These are phyloP conservation scores for Halichoeres trimaculatus DNA, from an alignment of 2,113 vertebrate species.

Conservation along the genomic window DNA sequence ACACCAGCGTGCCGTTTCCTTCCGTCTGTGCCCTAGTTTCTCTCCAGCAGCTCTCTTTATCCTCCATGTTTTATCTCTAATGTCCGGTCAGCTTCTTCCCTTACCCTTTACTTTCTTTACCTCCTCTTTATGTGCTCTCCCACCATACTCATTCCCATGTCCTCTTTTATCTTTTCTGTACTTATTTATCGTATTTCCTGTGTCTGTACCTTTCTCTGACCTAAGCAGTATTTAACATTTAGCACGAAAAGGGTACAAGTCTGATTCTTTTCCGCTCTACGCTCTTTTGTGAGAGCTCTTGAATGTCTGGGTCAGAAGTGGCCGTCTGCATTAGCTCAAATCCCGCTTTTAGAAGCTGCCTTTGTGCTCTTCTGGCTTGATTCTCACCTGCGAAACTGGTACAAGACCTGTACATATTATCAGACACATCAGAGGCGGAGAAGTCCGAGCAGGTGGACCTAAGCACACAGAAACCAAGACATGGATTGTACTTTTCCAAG, in stretches of 20 bases:
- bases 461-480: background rate
- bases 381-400: slow-evolving; percentile 42
- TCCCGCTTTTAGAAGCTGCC: slow-evolving; percentile 29
- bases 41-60: slow-evolving; percentile 9
- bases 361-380: slow-evolving; percentile 9
- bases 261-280: background rate
- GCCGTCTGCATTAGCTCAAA: slow-evolving; percentile 2
- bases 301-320: slow-evolving; percentile 26
- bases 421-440: slow-evolving; percentile 6
- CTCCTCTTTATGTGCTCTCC: background rate
- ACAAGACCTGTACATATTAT: slow-evolving; percentile 30
- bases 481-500: background rate
- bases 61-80: slow-evolving; percentile 42
- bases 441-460: background rate
- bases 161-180: slow-evolving; percentile 1
- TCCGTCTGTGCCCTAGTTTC: slow-evolving; percentile 61
- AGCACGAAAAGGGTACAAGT: slow-evolving; percentile 12
- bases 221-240: slow-evolving; percentile 56
- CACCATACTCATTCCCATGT: background rate
- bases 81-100: slow-evolving; percentile 25
- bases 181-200: background rate
- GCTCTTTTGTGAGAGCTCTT: slow-evolving; percentile 12
- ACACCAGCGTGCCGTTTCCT: slow-evolving; percentile 36
- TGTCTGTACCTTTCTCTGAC: slow-evolving; percentile 27
- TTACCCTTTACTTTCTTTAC: slow-evolving; percentile 24